phyloP scores from a whole-genome alignment of 2,113 vertebrate genomes.

The Nerophis lumbriciformis region DNA sequence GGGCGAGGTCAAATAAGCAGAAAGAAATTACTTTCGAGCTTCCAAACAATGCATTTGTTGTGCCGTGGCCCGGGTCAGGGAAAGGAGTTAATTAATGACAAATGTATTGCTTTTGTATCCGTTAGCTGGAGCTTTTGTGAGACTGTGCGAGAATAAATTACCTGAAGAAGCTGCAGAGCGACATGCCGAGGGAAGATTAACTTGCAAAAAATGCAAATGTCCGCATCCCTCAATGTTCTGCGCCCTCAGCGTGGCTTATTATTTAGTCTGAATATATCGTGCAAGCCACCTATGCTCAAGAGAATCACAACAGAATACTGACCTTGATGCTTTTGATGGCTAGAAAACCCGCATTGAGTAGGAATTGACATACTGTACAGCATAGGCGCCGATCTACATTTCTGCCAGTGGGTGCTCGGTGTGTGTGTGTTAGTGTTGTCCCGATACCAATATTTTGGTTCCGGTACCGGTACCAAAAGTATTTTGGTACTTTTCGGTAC shows the following conservation, averaged over 20 bases:
- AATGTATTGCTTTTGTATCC: slow-evolving; percentile 24
- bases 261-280: slow-evolving; percentile 34
- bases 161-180: slow-evolving; percentile 11
- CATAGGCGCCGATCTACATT: no score
- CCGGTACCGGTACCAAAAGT: no score
- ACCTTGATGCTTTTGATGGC: neutral
- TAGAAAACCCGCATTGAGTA: no score
- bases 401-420: no score
- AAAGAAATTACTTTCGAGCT: slow-evolving; percentile 1
- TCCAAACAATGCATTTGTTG: neutral
- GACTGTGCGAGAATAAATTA: slow-evolving; percentile 16
- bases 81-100: slow-evolving; percentile 15
- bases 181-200: slow-evolving; percentile 2
- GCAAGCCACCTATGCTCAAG: neutral
- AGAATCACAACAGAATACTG: slow-evolving; percentile 16
- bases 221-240: slow-evolving; percentile 21
- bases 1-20: slow-evolving; percentile 24
- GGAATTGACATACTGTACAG: no score
- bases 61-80: slow-evolving; percentile 5
- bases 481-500: no score
- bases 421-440: no score
- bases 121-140: slow-evolving; percentile 23
- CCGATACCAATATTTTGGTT: no score
- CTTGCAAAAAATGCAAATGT: slow-evolving; percentile 31
- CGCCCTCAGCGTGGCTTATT: slow-evolving; percentile 16